phyloP scores from a whole-genome alignment of 64 coral and sea anemone species.

The Montipora cactus region DNA sequence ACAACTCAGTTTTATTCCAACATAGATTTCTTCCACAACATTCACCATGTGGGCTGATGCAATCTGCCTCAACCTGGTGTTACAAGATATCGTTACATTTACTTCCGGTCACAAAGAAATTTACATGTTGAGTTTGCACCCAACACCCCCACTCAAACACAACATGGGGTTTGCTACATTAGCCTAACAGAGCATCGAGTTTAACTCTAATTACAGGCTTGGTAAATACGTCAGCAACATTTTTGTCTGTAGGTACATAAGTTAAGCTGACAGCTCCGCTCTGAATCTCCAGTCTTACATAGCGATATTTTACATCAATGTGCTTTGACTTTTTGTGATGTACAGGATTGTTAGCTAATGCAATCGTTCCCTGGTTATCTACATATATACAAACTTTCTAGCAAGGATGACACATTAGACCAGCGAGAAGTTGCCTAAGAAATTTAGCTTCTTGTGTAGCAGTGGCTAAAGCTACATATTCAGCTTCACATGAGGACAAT shows the following conservation, averaged over 20 bases:
- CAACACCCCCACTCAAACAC: background rate
- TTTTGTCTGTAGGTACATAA: too few species aligned
- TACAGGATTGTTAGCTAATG: conserved; percentile 47
- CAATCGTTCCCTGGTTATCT: conserved; percentile 58
- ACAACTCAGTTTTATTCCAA: too few species aligned
- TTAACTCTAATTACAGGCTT: conserved; percentile 7
- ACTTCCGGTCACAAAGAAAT: background rate
- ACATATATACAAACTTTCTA: conserved; percentile 1
- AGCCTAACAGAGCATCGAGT: background rate
- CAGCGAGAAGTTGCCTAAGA: conserved; percentile 31
- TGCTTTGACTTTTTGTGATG: conserved; percentile 23
- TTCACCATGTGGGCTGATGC: too few species aligned
- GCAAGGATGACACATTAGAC: background rate
- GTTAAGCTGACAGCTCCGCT: conserved; percentile 13
- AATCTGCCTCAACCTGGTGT: background rate
- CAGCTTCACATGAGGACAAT: too few species aligned
- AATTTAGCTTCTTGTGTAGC: conserved; percentile 29
- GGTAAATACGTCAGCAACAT: background rate
- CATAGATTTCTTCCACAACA: too few species aligned
- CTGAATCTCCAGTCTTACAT: conserved; percentile 22
- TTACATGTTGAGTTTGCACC: background rate
- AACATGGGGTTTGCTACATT: background rate
- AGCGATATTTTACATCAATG: conserved; percentile 34
- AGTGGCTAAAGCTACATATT: background rate
- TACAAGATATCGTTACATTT: background rate